Percentiles rank a stretch among this genome's conserved stretches.
Conservation (phyloP, 2,888 invertebrate genomes). For the Macroteleia sp. region DNA sequence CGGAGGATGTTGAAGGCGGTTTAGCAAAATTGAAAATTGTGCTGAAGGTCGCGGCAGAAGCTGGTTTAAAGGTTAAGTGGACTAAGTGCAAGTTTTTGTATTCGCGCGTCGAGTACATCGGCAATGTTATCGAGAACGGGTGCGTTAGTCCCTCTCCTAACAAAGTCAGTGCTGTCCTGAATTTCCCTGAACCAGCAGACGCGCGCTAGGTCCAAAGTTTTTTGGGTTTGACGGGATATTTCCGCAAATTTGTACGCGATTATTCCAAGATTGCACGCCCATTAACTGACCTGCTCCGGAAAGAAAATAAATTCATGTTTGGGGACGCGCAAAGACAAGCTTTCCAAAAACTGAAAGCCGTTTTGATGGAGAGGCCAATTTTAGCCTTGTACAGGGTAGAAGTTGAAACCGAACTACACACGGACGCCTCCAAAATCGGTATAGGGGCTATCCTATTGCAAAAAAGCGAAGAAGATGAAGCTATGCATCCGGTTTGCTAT, state of each 20-base stretch:
- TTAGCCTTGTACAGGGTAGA: too few species aligned
- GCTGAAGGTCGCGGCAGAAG: background rate
- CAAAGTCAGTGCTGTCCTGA: background rate
- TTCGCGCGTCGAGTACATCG: too few species aligned
- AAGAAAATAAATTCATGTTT: too few species aligned
- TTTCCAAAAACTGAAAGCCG: too few species aligned
- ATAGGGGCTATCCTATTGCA: too few species aligned
- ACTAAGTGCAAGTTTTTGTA: conserved; percentile 72
- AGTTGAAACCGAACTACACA: background rate
- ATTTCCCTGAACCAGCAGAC: background rate
- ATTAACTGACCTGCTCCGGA: background rate
- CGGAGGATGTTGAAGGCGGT: background rate
- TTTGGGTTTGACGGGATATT: background rate
- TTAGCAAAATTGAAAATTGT: background rate
- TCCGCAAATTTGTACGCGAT: background rate
- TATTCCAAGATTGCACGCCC: background rate
- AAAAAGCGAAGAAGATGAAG: too few species aligned
- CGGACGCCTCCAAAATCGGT: background rate
- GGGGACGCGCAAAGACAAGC: too few species aligned
- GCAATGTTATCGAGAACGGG: too few species aligned
- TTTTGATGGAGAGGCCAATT: too few species aligned
- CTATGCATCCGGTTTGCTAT: background rate
- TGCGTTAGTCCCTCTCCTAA: conserved; percentile 17
- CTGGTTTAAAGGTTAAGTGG: conserved; percentile 69
- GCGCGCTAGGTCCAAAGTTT: background rate